phyloP scores from a whole-genome alignment of 1,140 invertebrate genomes.

The Ericerus pela region DNA sequence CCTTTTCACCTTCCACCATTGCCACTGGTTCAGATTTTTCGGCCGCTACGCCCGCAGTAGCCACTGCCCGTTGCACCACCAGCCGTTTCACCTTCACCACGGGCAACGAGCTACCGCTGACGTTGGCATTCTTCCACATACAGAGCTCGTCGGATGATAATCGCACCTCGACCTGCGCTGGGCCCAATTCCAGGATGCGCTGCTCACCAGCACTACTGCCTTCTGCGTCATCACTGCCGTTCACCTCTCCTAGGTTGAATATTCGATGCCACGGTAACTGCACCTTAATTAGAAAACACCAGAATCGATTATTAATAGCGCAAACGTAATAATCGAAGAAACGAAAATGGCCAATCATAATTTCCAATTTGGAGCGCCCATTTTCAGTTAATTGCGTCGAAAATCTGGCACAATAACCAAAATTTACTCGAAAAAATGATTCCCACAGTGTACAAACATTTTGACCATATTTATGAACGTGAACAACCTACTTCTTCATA shows the following conservation, averaged over 20 bases:
- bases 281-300: slow-evolving; percentile 15
- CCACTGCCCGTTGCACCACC: not conserved
- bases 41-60: not conserved
- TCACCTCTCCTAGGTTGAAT: slow-evolving; percentile 8
- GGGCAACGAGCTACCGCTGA: not conserved
- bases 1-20: not conserved
- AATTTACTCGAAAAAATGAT: no score
- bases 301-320: no score
- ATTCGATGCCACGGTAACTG: slow-evolving; percentile 15
- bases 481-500: no score
- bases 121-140: no score
- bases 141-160: slow-evolving; percentile 7
- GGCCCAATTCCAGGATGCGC: slow-evolving; percentile 7
- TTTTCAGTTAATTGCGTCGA: no score
- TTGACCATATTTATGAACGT: no score
- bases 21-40: no score
- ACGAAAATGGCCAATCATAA: no score
- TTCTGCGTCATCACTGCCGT: not conserved
- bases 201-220: not conserved
- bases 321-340: no score
- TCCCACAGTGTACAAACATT: no score
- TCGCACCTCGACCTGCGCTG: slow-evolving; percentile 13
- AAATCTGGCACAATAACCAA: no score
- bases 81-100: slow-evolving; percentile 12
- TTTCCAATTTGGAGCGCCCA: no score